These are phyloP conservation scores for Lordiphosa stackelbergi DNA, from an alignment of 1,140 invertebrate species.

Conservation along the genomic window DNA sequence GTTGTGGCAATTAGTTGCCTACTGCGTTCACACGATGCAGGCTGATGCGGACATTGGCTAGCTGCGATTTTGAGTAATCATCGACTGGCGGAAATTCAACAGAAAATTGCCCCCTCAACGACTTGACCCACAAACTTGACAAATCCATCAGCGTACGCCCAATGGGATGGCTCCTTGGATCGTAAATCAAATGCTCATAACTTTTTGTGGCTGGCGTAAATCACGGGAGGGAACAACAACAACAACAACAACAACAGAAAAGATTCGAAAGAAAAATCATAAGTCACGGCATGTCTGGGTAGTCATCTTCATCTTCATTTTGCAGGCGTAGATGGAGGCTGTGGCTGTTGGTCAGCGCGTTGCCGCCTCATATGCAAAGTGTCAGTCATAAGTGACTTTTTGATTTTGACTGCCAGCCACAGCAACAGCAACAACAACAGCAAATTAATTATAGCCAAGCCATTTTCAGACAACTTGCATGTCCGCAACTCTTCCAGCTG, in stretches of 20 bases:
- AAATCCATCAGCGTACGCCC: slow-evolving; percentile 68
- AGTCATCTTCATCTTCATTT: slow-evolving; percentile 55
- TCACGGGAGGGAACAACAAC: neutral
- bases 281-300: slow-evolving; percentile 72
- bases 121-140: slow-evolving; percentile 69
- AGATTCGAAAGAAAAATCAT: slow-evolving; percentile 63
- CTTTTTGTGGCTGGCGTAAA: slow-evolving; percentile 38
- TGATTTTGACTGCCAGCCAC: slow-evolving; percentile 65
- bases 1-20: slow-evolving; percentile 62
- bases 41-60: slow-evolving; percentile 30
- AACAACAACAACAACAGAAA: neutral
- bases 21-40: slow-evolving; percentile 51
- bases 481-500: slow-evolving; percentile 45
- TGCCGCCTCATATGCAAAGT: slow-evolving; percentile 66
- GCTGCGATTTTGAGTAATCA: slow-evolving; percentile 73
- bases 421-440: slow-evolving; percentile 40
- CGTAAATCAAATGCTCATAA: slow-evolving; percentile 73
- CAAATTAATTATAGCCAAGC: slow-evolving; percentile 71
- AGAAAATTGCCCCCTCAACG: slow-evolving; percentile 12
- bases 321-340: slow-evolving; percentile 1
- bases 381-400: slow-evolving; percentile 75
- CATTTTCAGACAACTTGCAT: slow-evolving; percentile 52
- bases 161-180: slow-evolving; percentile 26
- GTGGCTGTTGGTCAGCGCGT: slow-evolving; percentile 16
- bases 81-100: slow-evolving; percentile 55